Base-by-base conservation (phyloP, 2,113 vertebrate species). In the Paralichthys olivaceus region DNA sequence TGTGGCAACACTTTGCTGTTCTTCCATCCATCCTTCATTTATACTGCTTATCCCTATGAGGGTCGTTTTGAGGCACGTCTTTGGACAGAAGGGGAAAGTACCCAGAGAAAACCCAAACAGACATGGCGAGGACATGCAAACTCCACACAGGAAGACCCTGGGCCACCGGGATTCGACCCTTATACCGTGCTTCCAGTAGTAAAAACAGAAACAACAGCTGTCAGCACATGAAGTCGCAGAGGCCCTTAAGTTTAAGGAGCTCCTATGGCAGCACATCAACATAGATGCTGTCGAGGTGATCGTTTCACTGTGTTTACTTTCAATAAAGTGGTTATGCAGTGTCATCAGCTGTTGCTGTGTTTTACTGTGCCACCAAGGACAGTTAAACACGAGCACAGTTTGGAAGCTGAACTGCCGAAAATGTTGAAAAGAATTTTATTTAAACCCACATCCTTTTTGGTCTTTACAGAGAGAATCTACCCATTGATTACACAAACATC, bases 221-320 rank as follows among this genome's bases (percentile, higher is more conserved):
- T 85, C 86, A 87, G 89, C 89, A 76, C 69, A 81, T 80, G 43
- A 19, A 19, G 43, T 47, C 43, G 17, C 43, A 47, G 71, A 45
- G n/a, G 5, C 63, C 61, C 54, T 19, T 26, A 70, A 54, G 75
- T 69, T 57, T 23, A 26, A 63, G 58, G 34, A 54, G 20, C 45
- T 80, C 65, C 69, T 51, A 1, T 58, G 54, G 62, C 60, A 72
- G 61, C 64, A 49, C 34, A 59, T 63, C 69, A 77, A 69, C 53
- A 26, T 2, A 23, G 67, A 51, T 6, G 59, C 58, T 78, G 57
- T 28, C 28, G n/a, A 62, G 55, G 45, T 7, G 65, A 62, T 65
- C 23, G 62, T 63, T 68, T 83, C 56, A 43, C 29, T 2, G 7
- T 60, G 66, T 69, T 74, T 75, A 72, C 71, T 65, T 63, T 58